A percentile compares a stretch with the other conserved stretches of the same genome.
phyloP scores from a whole-genome alignment of 2,888 invertebrate genomes.

The Timandra comae region DNA sequence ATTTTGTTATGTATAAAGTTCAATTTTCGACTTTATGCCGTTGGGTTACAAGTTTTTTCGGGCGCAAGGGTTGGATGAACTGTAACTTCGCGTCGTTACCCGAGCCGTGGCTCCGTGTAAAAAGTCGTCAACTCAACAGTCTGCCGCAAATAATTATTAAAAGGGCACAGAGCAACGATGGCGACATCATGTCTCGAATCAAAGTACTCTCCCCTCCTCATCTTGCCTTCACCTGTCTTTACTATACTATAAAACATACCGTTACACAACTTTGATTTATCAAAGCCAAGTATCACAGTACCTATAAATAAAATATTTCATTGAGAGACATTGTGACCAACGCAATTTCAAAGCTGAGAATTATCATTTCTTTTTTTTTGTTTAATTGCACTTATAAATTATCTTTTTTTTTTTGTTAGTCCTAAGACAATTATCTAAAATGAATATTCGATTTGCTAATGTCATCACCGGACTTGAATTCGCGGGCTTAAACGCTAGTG shows the following conservation, averaged over 20 bases:
- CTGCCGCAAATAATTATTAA: constrained; percentile 54
- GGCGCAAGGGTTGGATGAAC: constrained; percentile 23
- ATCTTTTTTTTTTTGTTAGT: no score
- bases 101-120: constrained; percentile 39
- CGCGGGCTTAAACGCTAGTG: no score
- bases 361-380: no score
- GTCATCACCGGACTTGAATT: no score
- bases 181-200: constrained; percentile 60
- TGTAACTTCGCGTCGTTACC: constrained; percentile 33
- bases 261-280: constrained; percentile 19
- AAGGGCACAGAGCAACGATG: constrained; percentile 46
- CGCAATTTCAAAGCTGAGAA: no score
- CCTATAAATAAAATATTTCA: no score
- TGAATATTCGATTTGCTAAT: no score
- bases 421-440: no score
- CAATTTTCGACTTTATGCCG: constrained; percentile 28
- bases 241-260: no score
- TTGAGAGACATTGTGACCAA: no score
- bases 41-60: constrained; percentile 22
- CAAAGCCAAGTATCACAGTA: no score
- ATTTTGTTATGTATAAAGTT: constrained; percentile 6
- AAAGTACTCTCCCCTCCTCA: constrained; percentile 22
- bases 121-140: constrained; percentile 51
- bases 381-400: no score
- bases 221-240: constrained; percentile 19